Evolutionary conservation across 2,888 invertebrate species (phyloP).

Genomic region (Lobophora halterata): DNA sequence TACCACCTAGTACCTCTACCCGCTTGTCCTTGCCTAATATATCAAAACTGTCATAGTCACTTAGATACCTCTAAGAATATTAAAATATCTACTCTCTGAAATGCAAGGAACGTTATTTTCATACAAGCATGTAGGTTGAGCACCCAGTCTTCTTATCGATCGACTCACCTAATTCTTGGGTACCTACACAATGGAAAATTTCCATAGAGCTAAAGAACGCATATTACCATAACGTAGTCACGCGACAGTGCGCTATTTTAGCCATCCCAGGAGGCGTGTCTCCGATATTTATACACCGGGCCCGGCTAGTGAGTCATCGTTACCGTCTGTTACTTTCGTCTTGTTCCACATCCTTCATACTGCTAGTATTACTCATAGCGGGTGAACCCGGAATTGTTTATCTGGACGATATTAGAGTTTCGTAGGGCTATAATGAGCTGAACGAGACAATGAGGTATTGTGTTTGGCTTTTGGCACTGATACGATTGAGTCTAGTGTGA

Average conservation of each 20-base stretch:
- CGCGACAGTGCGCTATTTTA: conserved; percentile 73
- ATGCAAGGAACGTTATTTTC: background rate
- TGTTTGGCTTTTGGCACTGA: conserved; percentile 21
- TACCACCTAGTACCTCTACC: too few relatives aligned
- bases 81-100: background rate
- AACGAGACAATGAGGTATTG: conserved; percentile 30
- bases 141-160: conserved; percentile 33
- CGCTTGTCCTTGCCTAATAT: too few relatives aligned
- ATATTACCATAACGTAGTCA: conserved; percentile 63
- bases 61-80: conserved; percentile 2
- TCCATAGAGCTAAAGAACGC: conserved; percentile 45
- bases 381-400: conserved; percentile 72
- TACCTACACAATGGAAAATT: conserved; percentile 36
- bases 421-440: conserved; percentile 24
- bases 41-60: too few relatives aligned
- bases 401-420: conserved; percentile 28
- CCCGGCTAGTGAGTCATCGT: conserved; percentile 68
- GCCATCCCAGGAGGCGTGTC: conserved; percentile 77
- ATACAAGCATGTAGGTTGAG: conserved; percentile 19
- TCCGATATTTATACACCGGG: conserved; percentile 71
- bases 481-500: conserved; percentile 13
- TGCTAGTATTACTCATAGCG: conserved; percentile 70
- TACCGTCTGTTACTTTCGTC: conserved; percentile 72
- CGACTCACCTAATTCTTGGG: conserved; percentile 34
- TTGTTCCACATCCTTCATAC: conserved; percentile 76